Evolutionary conservation across 1,140 invertebrate genomes (phyloP).

Genomic region (Caenorhabditis brenneri): DNA sequence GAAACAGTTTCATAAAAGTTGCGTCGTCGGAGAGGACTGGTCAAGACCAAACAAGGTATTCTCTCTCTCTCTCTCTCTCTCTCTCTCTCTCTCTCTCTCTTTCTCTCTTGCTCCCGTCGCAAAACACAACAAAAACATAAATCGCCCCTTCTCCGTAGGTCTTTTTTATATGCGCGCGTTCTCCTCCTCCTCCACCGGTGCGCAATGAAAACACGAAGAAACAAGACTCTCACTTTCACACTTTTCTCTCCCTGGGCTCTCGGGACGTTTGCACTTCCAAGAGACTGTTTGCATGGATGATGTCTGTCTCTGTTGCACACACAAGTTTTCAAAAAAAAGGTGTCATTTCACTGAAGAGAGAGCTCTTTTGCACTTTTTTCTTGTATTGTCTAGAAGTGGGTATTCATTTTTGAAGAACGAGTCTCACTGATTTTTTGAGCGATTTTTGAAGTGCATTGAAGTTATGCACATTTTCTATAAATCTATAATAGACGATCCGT

Average conservation of each 20-base stretch:
- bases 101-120: not conserved
- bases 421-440: too few species aligned
- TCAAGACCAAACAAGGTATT: slow-evolving; percentile 8
- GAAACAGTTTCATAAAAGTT: not conserved
- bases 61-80: not conserved
- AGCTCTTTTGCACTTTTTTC: slow-evolving; percentile 19
- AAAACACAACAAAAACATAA: not conserved
- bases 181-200: not conserved
- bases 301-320: too few species aligned
- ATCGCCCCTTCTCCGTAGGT: not conserved
- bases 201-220: slow-evolving; percentile 11
- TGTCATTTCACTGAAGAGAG: too few species aligned
- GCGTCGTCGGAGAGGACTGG: not conserved
- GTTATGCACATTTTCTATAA: too few species aligned
- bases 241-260: not conserved
- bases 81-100: not conserved
- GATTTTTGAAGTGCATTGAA: too few species aligned
- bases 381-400: not conserved
- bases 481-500: too few species aligned
- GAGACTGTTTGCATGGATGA: slow-evolving; percentile 9
- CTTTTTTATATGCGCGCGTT: slow-evolving; percentile 3
- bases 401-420: not conserved
- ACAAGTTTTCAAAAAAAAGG: not conserved
- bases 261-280: not conserved
- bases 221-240: slow-evolving; percentile 27